Conservation (phyloP, 1,140 invertebrate species). For the Anastrepha ludens region DNA sequence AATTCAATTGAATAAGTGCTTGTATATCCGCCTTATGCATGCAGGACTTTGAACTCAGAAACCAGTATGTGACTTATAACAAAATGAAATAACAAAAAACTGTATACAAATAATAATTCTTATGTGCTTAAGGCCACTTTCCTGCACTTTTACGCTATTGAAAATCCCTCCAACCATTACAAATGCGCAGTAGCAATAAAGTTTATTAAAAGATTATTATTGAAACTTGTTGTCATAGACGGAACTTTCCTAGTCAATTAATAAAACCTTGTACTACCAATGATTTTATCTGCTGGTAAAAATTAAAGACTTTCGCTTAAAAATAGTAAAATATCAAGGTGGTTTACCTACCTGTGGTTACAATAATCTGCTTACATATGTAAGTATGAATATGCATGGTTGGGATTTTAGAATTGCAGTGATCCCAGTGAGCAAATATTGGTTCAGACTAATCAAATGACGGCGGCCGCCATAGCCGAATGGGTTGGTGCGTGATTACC, state of each 20-base stretch:
- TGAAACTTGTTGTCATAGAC: too few relatives aligned
- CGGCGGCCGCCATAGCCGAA: too few relatives aligned
- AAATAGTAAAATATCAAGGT: background rate
- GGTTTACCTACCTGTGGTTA: background rate
- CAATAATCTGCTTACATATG: background rate
- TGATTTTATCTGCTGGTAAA: background rate
- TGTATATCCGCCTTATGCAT: constrained; percentile 30
- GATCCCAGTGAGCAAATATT: too few relatives aligned
- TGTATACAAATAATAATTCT: background rate
- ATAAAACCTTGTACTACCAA: background rate
- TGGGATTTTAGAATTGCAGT: too few relatives aligned
- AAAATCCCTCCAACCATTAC: constrained; percentile 16
- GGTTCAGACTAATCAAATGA: too few relatives aligned
- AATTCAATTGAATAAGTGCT: background rate
- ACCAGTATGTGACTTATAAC: background rate
- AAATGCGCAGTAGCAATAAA: constrained; percentile 29
- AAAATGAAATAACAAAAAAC: background rate
- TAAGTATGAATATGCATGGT: background rate
- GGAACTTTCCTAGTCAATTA: background rate
- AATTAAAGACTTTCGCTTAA: background rate
- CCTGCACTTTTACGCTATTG: background rate
- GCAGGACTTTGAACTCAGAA: constrained; percentile 41
- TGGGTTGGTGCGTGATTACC: too few relatives aligned
- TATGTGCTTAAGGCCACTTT: background rate
- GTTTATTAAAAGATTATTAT: background rate